Percentiles rank a stretch among this genome's conserved stretches.
phyloP scores from a whole-genome alignment of 2,888 invertebrate species.

The Drosophila mimetica region DNA sequence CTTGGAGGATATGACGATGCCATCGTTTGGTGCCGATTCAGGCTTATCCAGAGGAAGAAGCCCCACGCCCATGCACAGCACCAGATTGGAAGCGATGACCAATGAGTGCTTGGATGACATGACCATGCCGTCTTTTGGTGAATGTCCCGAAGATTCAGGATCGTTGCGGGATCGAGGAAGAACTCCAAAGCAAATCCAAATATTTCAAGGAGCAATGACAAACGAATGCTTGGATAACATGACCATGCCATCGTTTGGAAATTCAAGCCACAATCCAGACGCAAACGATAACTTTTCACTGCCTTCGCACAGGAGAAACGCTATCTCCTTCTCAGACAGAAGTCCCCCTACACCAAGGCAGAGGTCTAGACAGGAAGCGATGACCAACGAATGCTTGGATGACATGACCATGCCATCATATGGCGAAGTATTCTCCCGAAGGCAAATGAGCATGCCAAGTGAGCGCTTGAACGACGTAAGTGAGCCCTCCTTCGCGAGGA shows the following conservation, averaged over 20 bases:
- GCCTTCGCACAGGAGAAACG: not conserved
- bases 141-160: too few species aligned
- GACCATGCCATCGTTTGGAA: conserved; percentile 5
- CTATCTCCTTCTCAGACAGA: not conserved
- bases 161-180: too few species aligned
- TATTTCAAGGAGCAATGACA: not conserved
- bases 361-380: not conserved
- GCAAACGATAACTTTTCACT: conserved; percentile 7
- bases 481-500: not conserved
- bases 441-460: not conserved
- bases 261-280: not conserved
- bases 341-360: not conserved
- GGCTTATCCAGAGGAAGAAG: not conserved
- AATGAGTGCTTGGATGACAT: too few species aligned
- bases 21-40: not conserved
- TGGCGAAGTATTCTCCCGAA: not conserved
- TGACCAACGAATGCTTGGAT: conserved; percentile 20
- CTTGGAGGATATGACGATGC: conserved; percentile 6
- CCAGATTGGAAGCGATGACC: too few species aligned
- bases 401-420: conserved; percentile 28
- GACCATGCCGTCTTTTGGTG: too few species aligned
- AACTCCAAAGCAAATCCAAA: not conserved
- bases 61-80: not conserved
- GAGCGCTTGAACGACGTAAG: conserved; percentile 11
- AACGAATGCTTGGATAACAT: conserved; percentile 5